Base-by-base conservation (phyloP, 1,140 invertebrate species). In the Ericerus pela region DNA sequence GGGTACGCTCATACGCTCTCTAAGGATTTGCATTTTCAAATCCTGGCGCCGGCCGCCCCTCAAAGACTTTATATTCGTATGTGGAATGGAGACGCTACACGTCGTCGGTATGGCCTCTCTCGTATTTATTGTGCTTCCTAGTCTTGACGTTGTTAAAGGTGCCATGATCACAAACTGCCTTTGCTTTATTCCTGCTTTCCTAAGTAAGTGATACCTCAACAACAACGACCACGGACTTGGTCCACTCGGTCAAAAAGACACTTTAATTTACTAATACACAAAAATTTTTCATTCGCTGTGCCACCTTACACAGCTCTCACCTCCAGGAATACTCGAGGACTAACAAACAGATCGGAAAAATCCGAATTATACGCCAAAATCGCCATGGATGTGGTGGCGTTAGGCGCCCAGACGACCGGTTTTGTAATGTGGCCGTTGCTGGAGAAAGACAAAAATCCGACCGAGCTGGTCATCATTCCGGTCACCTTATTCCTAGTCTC, bases 101-200 rank as follows among this genome's bases (percentile, higher is more conserved):
- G 82, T 85, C 0, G 71, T 90, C 47, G 94, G 94, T 1, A 67
- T 94, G 29, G 83, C 81, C 2, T 66, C 95, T 20, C 71, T 96
- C 58, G 80, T 93, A 58, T 91, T 92, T 64, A 77, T 82, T 27
- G 80, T 96, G 30, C 73, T 96, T 4, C 93, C 94, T 0, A 82
- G 90, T 63, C 67, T 96, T 29, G 89, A 96, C 69, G 88, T 91
- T 22, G 81, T 95, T 30, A 87, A 91, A 70, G 90, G 87, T 2
- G 82, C 89, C 10, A 91, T 96, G 85, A 71, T 96, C 26, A 92
- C 93, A 6, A 95, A 93, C 70, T 94, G 88, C 63, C 78, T 96
- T 16, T 94, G 88, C 68, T 81, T 94, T 51, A 72, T 95, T 3
- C 93, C 93, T 0, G 81, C 81, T 36, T 69, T 87, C n/a, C 69